Percentiles rank a stretch among this genome's conserved stretches.
phyloP scores from a whole-genome alignment of 2,113 vertebrate genomes.

The Oryzias woworae region DNA sequence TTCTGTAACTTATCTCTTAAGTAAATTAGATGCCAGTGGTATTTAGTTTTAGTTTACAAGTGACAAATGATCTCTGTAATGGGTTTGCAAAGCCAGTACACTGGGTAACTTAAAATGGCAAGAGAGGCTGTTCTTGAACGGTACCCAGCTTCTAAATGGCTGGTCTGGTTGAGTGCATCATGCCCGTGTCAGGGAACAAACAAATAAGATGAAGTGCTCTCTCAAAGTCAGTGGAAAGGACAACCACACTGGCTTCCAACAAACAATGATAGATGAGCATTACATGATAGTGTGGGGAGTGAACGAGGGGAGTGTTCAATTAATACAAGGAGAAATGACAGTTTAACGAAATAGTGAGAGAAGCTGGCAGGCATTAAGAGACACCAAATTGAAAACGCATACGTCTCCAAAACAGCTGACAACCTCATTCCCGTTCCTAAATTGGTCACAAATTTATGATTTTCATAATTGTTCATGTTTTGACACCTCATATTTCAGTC shows the following conservation, averaged over 20 bases:
- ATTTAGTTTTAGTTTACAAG: constrained; percentile 61
- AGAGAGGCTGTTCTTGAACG: constrained; percentile 61
- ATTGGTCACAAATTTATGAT: constrained; percentile 73
- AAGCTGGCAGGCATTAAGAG: constrained; percentile 62
- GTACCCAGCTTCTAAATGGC: constrained; percentile 69
- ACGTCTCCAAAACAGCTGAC: constrained; percentile 65
- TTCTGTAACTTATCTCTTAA: constrained; percentile 59
- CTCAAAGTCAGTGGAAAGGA: constrained; percentile 79
- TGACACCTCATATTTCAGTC: constrained; percentile 74
- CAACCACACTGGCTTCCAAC: constrained; percentile 57
- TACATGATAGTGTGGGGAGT: constrained; percentile 57
- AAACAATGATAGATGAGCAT: constrained; percentile 77
- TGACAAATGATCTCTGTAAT: constrained; percentile 54
- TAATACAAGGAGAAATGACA: constrained; percentile 73
- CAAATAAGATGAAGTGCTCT: constrained; percentile 79
- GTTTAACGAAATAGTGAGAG: constrained; percentile 60
- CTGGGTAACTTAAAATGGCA: constrained; percentile 47
- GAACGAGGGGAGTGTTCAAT: constrained; percentile 65
- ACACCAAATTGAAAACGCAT: constrained; percentile 72
- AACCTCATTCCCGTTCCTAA: constrained; percentile 67
- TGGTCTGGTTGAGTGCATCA: constrained; percentile 68
- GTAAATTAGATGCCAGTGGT: constrained; percentile 65
- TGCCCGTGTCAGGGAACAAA: constrained; percentile 75
- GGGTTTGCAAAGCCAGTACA: constrained; percentile 35
- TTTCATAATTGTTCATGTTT: constrained; percentile 73